Evolutionary conservation across 2,888 invertebrate species (phyloP).

Genomic region (Ophioninae sp.): DNA sequence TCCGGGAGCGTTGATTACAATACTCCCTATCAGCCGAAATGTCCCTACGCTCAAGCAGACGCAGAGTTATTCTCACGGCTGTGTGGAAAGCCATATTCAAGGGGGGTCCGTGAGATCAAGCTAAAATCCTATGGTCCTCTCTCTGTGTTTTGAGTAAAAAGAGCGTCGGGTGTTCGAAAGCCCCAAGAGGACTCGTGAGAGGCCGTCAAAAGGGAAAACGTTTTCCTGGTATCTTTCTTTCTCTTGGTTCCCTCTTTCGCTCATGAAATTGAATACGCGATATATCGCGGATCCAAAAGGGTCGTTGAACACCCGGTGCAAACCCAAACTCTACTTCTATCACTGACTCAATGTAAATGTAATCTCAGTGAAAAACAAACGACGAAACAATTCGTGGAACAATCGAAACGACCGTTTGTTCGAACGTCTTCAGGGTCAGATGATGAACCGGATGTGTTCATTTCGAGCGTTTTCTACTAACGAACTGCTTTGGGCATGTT

Average conservation of each 20-base stretch:
- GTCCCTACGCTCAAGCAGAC: conserved; percentile 28
- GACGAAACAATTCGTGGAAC: too few species aligned
- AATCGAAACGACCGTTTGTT: neutral
- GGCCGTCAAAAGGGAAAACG: conserved; percentile 37
- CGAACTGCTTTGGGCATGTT: too few species aligned
- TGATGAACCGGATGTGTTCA: neutral
- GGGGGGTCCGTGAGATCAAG: conserved; percentile 37
- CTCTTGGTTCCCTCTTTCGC: conserved; percentile 38
- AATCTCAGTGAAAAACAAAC: neutral
- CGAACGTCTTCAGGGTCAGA: neutral
- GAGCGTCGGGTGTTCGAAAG: conserved; percentile 53
- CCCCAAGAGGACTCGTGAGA: conserved; percentile 57
- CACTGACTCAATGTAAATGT: neutral
- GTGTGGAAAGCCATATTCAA: conserved; percentile 66
- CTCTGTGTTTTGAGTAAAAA: conserved; percentile 21
- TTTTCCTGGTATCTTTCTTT: neutral
- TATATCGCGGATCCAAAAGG: conserved; percentile 74
- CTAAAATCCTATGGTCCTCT: conserved; percentile 28
- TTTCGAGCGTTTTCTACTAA: neutral
- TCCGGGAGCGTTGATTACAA: conserved; percentile 36
- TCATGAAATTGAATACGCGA: conserved; percentile 77
- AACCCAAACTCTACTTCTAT: conserved; percentile 43
- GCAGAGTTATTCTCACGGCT: conserved; percentile 74
- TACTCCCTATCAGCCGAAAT: conserved; percentile 29
- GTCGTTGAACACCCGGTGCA: conserved; percentile 70